Base-by-base conservation (phyloP, 2,797 vertebrate species). In the Esox masquinongy region DNA sequence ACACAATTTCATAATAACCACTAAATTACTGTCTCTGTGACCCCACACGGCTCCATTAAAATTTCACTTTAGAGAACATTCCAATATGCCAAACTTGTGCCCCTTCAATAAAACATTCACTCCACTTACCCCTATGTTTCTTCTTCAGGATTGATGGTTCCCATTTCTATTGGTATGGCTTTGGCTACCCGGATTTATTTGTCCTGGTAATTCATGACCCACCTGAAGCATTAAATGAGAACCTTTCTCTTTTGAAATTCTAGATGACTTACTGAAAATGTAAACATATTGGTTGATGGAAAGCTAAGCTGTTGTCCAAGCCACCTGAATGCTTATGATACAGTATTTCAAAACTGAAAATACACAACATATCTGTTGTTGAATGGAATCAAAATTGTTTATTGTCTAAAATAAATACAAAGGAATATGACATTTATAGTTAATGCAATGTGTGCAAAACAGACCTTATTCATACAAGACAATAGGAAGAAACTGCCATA, bases 341-440 rank as follows among this genome's bases (percentile, higher is more conserved):
- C 22, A 24, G 53, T 22, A 56, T 56, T 56, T 56, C 8, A 7
- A 61, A 22, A 61, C 22, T 61, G 9, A 61, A 61, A 61, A 36
- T 17, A 29, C 26, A 67, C 12, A 31, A 36, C 7, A 19, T 67
- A 67, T 31, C 16, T 1, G 29, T 17, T 34, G 17, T 12, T 67
- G 15, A 34, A 36, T 36, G 29, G 7, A 34, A 67, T 67, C 64
- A 67, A 67, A 16, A 34, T 31, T 67, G 31, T 67, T 67, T 67
- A 67, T 67, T 67, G 64, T 34, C 24, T 67, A 26, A 63, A 63
- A 63, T 26, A 67, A 31, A 67, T 36, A 67, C 16, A 36, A 34
- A 61, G 22, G 56, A 61, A 61, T 26, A 61, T 24, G 22, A 24
- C 43, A 59, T 59, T 22, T 24, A 7, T 22, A 59, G 56, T 7